Base-by-base conservation (phyloP, 1,140 invertebrate genomes). In the Drosophila nigrodunni region DNA sequence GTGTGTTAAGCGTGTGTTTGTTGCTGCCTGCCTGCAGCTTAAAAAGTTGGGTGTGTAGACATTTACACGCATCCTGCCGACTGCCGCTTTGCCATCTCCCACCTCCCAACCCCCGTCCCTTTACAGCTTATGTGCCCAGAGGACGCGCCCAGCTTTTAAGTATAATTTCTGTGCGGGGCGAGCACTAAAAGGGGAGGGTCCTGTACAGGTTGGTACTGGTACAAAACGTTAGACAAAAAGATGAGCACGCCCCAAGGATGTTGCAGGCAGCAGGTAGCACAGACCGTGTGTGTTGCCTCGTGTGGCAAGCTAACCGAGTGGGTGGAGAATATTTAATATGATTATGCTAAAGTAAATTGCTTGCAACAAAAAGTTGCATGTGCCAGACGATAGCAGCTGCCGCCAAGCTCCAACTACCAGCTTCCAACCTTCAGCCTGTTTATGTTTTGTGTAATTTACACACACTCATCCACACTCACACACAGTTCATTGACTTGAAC, bases 241-340 rank as follows among this genome's bases (percentile, higher is more conserved):
- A 89, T 89, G 83, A 74, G 80, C 77, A 74, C 80, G 77, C 85
- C 83, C 68, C 52, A 74, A 71, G 47, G 59, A 37, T 57, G 47
- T 68, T 72, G 58, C 50, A 65, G 41, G 18, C 18, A 21, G 18
- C 18, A 21, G 18, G 18, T 21, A 21, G 18, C 18, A 21, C 41
- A 34, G 35, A 46, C 34, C 13, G 13, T 35, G 50, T 11, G 9
- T 3, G 2, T 0, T 54, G 9, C 2, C 30, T 5, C 68, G 67
- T 61, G 37, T 50, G 59, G 46, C 57, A 58, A 30, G 62, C 69
- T 83, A 88, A 89, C 52, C 77, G 78, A 64, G 69, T 78, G 57
- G 85, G 85, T 81, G 85, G 85, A 85, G 78, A 83, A 89, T 81
- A 88, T 88, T 89, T 88, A 88, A 88, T 89, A 88, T 88, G 85